phyloP scores from a whole-genome alignment of 2,797 vertebrate genomes.

The Liasis olivaceus region DNA sequence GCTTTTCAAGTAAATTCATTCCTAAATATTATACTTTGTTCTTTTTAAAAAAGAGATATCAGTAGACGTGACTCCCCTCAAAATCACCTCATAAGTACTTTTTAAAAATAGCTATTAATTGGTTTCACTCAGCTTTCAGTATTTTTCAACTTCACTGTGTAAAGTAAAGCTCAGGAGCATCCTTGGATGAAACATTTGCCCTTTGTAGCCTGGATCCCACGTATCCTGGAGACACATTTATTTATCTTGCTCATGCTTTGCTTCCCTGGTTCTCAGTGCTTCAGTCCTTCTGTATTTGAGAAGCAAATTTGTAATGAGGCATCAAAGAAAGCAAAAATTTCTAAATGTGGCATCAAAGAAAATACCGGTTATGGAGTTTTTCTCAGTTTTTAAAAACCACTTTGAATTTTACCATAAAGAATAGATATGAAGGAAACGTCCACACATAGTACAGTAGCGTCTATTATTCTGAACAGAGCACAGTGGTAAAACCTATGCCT shows the following conservation, averaged over 20 bases:
- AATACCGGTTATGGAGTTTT: not conserved
- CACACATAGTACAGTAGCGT: not conserved
- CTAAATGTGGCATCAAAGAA: not conserved
- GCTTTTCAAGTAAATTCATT: not conserved
- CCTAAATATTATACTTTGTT: not conserved
- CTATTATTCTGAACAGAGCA: not conserved
- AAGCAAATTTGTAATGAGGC: no score
- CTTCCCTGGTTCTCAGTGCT: not conserved
- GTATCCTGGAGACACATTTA: not conserved
- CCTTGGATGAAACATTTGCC: not conserved
- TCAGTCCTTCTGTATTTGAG: not conserved
- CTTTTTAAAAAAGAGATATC: not conserved
- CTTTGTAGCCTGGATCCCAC: not conserved
- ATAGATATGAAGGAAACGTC: not conserved
- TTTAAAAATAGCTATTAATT: not conserved
- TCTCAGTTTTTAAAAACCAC: not conserved
- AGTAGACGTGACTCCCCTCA: not conserved
- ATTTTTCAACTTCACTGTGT: not conserved
- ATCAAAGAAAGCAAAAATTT: not conserved
- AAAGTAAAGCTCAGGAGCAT: not conserved
- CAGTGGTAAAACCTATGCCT: not conserved
- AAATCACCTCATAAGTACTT: not conserved
- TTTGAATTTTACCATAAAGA: not conserved
- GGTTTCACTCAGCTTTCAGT: not conserved
- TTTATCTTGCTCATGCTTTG: not conserved